These are phyloP conservation scores for Perdix hodgsoniae DNA, from an alignment of 2,797 vertebrate genomes.

Conservation along the genomic window DNA sequence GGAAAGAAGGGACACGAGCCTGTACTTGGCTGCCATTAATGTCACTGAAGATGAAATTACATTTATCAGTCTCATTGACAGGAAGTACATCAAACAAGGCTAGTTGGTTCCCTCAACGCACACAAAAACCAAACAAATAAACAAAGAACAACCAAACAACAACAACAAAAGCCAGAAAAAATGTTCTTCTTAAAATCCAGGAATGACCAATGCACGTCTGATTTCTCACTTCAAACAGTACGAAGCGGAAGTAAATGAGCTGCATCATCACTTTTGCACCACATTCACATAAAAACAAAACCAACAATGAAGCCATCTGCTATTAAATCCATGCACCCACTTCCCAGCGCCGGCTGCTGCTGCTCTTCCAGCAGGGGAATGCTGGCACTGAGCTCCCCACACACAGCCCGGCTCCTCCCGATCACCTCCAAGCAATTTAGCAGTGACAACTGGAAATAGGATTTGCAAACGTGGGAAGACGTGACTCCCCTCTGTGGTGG, in stretches of 20 bases:
- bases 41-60: background rate
- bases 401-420: too few species aligned
- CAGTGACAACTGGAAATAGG: background rate
- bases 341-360: background rate
- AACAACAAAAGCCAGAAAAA: background rate
- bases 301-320: background rate
- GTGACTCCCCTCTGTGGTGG: background rate
- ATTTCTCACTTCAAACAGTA: background rate
- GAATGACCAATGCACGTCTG: background rate
- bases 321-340: background rate
- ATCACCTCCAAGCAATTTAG: background rate
- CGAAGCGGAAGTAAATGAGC: background rate
- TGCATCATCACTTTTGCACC: background rate
- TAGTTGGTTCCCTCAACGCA: background rate
- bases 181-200: background rate
- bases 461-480: background rate
- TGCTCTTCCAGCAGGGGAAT: background rate
- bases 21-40: background rate
- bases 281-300: background rate
- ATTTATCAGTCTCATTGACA: background rate
- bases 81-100: background rate
- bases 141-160: background rate
- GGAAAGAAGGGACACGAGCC: background rate
- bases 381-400: background rate
- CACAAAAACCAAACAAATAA: background rate